Conservation (phyloP, 2,797 vertebrate genomes). For the Psittacula derbiana region DNA sequence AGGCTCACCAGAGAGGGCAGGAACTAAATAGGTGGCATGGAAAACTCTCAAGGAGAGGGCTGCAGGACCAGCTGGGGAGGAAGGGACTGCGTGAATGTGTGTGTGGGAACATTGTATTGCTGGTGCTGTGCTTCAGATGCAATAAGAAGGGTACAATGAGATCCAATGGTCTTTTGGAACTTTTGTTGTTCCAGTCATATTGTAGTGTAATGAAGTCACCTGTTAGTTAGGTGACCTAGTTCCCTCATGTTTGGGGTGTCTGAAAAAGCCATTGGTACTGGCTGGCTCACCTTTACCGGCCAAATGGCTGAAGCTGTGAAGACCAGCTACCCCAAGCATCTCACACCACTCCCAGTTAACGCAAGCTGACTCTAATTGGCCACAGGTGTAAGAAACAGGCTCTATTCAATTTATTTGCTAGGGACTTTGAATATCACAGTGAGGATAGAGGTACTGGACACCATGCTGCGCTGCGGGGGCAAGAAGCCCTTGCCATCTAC, state of each 20-base stretch:
- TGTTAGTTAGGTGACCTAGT: background rate
- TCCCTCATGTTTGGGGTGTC: background rate
- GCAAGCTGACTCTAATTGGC: background rate
- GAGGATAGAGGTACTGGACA: conserved; percentile 39
- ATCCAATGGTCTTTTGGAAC: background rate
- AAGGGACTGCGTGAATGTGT: background rate
- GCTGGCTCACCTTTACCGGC: background rate
- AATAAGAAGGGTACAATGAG: background rate
- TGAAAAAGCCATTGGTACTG: background rate
- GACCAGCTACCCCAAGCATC: background rate
- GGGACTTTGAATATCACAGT: conserved; percentile 61
- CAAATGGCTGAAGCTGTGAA: background rate
- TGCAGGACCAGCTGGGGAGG: background rate
- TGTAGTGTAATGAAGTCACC: background rate
- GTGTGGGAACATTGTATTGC: background rate
- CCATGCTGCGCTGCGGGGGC: background rate
- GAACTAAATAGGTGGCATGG: background rate
- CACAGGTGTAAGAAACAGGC: background rate
- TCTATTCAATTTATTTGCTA: conserved; percentile 11
- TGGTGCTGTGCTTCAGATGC: background rate
- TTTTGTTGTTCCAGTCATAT: background rate
- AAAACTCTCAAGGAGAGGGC: background rate
- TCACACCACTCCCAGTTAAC: background rate
- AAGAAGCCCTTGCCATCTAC: conserved; percentile 31
- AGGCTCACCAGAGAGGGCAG: background rate